phyloP scores from a whole-genome alignment of 1,140 invertebrate genomes.

The Diorhabda sublineata region DNA sequence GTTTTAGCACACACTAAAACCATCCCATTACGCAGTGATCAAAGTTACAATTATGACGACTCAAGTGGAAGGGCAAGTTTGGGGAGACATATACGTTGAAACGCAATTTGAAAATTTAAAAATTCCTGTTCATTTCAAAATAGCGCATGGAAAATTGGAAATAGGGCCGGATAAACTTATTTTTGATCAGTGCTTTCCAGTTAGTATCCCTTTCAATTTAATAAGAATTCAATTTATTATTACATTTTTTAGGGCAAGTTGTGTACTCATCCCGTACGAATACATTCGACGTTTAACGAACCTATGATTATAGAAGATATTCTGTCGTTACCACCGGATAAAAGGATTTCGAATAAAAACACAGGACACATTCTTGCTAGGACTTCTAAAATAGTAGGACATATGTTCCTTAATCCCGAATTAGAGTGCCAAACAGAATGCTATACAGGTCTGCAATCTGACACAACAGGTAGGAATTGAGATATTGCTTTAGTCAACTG shows the following conservation, averaged over 20 bases:
- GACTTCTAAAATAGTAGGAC: slow-evolving; percentile 50
- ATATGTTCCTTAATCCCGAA: slow-evolving; percentile 59
- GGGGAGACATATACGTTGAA: slow-evolving; percentile 67
- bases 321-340: slow-evolving; percentile 50
- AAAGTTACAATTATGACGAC: slow-evolving; percentile 67
- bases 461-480: slow-evolving; percentile 54
- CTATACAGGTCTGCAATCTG: slow-evolving; percentile 64
- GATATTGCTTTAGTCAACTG: no score
- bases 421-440: slow-evolving; percentile 67
- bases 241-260: slow-evolving; percentile 65
- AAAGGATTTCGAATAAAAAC: slow-evolving; percentile 45
- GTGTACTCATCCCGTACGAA: slow-evolving; percentile 65
- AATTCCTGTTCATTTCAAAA: slow-evolving; percentile 59
- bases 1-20: slow-evolving; percentile 55
- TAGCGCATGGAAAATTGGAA: slow-evolving; percentile 57
- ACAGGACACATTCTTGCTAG: slow-evolving; percentile 48
- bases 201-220: slow-evolving; percentile 49
- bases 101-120: slow-evolving; percentile 68
- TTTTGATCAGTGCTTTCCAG: slow-evolving; percentile 80
- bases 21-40: slow-evolving; percentile 69
- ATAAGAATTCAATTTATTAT: background rate
- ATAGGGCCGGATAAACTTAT: slow-evolving; percentile 62
- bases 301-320: slow-evolving; percentile 61
- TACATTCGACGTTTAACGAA: slow-evolving; percentile 70
- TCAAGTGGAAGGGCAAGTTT: slow-evolving; percentile 63